Base-by-base conservation (phyloP, 35 echinoderm and acorn worm species). In the Acanthaster planci region DNA sequence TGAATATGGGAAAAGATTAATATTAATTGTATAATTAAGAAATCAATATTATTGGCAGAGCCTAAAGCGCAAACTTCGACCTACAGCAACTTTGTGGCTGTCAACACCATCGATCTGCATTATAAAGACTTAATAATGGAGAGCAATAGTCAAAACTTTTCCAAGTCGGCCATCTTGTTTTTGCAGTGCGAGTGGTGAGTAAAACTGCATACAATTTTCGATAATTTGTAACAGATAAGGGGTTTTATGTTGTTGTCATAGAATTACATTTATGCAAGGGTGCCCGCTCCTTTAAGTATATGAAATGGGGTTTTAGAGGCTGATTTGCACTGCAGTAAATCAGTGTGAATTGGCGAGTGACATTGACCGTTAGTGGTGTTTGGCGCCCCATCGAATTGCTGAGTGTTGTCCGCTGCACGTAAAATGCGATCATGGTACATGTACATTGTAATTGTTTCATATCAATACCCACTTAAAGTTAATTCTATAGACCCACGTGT, bases 121-220 rank as follows among this genome's bases (percentile, higher is more conserved):
- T n/a, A n/a, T n/a, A n/a, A n/a, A n/a, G n/a, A n/a, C n/a, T n/a
- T n/a, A n/a, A n/a, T n/a, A n/a, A n/a, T n/a, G n/a, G n/a, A n/a
- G n/a, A n/a, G n/a, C n/a, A n/a, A n/a, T n/a, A n/a, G n/a, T n/a
- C n/a, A n/a, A n/a, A n/a, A n/a, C 23, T 67, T 67, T 67, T 67
- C 8, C 59, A 67, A 67, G 59, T 67, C 59, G 59, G 59, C 59
- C 59, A 67, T 67, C 59, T 67, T 67, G 59, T 67, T 67, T 47
- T 22, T 67, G n/a, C 59, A 67, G 59, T 67, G 7, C 23, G 59
- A 0, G 59, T 67, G 59, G 59, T 67, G 18, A 67, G 59, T 67
- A 67, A 67, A 67, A 67, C 16, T 67, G n/a, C 14, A 67, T 67
- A 21, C 59, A 67, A 22, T 67, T 67, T 67, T 67, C 30, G 8